phyloP scores from a whole-genome alignment of 2,797 vertebrate species.

The Yasuhikotakia modesta region DNA sequence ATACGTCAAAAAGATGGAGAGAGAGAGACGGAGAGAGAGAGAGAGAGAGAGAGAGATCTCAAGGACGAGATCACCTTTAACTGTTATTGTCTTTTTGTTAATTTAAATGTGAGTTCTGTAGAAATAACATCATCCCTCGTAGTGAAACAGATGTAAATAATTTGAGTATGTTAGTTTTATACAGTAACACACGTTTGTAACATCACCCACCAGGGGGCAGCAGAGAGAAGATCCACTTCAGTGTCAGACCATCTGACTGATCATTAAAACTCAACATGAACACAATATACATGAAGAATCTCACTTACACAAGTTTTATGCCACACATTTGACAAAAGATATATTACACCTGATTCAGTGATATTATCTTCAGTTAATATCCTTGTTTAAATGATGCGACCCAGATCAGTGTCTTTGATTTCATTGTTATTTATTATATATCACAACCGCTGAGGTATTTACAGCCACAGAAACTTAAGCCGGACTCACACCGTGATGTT shows the following conservation, averaged over 20 bases:
- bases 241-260: conserved; percentile 45
- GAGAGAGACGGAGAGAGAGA: conserved; percentile 15
- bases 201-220: conserved; percentile 56
- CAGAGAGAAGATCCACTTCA: conserved; percentile 62
- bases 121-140: background rate
- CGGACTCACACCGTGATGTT: no score
- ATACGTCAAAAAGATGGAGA: conserved; percentile 50
- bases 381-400: no score
- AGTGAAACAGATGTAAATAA: background rate
- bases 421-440: no score
- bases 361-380: no score
- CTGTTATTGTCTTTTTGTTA: background rate
- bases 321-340: background rate
- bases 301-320: background rate
- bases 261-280: no score
- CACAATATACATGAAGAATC: background rate
- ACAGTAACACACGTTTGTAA: background rate
- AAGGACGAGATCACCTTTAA: background rate
- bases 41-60: conserved; percentile 24
- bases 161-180: background rate
- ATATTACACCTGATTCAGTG: background rate
- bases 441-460: no score
- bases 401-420: no score
- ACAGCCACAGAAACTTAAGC: no score
- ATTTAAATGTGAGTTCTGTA: background rate